These are phyloP conservation scores for Heliconius cydno DNA, from an alignment of 2,888 invertebrate genomes.

Conservation along the genomic window DNA sequence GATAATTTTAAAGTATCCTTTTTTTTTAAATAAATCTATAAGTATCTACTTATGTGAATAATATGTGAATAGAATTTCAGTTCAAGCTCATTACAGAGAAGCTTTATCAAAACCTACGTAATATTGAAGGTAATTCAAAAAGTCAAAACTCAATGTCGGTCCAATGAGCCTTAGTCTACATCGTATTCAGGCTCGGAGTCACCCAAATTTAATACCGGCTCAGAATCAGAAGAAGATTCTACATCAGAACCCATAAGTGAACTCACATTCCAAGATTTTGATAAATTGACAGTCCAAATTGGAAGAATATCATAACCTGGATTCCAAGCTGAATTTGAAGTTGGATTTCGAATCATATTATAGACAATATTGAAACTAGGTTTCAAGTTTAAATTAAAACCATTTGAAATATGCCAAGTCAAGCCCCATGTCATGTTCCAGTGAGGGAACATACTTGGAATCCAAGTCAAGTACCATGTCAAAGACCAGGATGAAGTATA, in stretches of 20 bases:
- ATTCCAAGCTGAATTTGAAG: not conserved
- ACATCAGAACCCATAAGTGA: not conserved
- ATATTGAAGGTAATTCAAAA: not conserved
- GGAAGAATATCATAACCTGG: not conserved
- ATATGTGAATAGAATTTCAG: too few species aligned
- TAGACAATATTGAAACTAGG: not conserved
- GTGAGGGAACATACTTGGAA: not conserved
- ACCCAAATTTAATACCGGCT: not conserved
- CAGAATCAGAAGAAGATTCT: not conserved
- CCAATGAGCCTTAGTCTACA: not conserved
- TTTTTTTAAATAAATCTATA: not conserved
- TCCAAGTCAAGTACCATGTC: not conserved
- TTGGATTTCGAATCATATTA: not conserved
- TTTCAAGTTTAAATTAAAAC: not conserved
- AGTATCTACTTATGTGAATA: too few species aligned
- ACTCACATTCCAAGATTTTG: not conserved
- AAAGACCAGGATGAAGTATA: not conserved
- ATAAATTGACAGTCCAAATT: not conserved
- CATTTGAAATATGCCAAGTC: not conserved
- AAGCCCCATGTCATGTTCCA: not conserved
- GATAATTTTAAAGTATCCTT: not conserved
- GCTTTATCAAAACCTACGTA: not conserved
- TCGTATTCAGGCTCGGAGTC: not conserved
- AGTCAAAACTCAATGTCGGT: not conserved
- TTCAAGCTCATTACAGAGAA: too few species aligned